Conservation (phyloP, 2,113 vertebrate species). For the Trochalopteron elliotii region DNA sequence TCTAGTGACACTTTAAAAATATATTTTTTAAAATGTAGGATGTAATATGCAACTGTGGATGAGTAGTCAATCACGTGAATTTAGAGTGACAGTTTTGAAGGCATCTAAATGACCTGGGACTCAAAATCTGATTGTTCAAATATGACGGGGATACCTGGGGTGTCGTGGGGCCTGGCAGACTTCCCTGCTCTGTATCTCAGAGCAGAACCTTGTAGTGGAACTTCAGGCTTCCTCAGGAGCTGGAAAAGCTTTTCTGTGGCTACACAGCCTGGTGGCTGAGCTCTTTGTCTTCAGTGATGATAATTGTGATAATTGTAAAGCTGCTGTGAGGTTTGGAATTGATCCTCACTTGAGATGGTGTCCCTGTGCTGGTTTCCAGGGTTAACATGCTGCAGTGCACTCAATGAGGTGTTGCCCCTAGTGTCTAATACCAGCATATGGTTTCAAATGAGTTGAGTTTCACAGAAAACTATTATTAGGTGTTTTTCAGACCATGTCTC, state of each 20-base stretch:
- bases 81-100: not conserved
- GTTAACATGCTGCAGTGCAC: fast-evolving
- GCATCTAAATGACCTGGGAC: not conserved
- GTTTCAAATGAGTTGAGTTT: not conserved
- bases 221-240: not conserved
- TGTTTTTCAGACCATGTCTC: not conserved
- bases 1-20: not conserved
- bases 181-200: not conserved
- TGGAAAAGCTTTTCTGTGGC: not conserved
- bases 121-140: not conserved
- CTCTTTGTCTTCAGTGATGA: not conserved
- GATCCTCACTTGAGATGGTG: not conserved
- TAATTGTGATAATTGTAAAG: not conserved
- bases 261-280: not conserved
- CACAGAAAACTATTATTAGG: not conserved
- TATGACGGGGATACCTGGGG: too few species aligned
- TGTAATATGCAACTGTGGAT: not conserved
- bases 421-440: not conserved
- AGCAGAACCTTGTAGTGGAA: fast-evolving
- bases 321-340: not conserved
- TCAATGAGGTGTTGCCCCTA: not conserved
- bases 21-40: not conserved
- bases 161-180: not conserved
- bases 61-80: not conserved
- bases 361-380: not conserved